These are phyloP conservation scores for Strigamia transsilvanica DNA, from an alignment of 2,888 invertebrate species.

Conservation along the genomic window DNA sequence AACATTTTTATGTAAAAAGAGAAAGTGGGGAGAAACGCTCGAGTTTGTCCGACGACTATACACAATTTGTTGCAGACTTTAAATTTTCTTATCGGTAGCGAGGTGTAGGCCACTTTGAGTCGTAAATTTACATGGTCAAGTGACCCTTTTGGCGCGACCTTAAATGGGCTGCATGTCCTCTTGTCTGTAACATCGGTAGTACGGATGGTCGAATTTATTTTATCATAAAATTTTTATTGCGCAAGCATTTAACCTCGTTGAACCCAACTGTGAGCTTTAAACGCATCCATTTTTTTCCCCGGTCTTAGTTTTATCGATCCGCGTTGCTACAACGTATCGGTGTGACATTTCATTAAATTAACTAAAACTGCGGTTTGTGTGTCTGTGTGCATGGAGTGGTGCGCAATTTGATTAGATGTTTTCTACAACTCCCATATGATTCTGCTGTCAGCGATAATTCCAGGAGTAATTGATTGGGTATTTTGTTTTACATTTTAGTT, in stretches of 20 bases:
- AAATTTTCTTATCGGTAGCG: constrained; percentile 25
- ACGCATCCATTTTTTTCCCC: constrained; percentile 19
- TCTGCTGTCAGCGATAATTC: constrained; percentile 2
- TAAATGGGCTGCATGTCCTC: constrained; percentile 27
- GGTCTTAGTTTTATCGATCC: constrained; percentile 23
- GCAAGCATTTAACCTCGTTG: constrained; percentile 1
- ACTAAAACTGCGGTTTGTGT: constrained; percentile 18
- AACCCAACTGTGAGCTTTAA: constrained; percentile 16
- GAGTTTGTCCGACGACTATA: background rate
- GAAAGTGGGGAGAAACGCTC: background rate
- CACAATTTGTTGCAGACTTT: constrained; percentile 26
- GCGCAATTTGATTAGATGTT: constrained; percentile 18
- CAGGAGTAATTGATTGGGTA: background rate
- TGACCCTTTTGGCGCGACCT: constrained; percentile 26
- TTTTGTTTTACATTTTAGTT: background rate
- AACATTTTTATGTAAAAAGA: background rate
- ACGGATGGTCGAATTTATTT: constrained; percentile 30
- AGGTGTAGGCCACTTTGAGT: background rate
- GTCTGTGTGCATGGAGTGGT: background rate
- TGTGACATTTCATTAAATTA: constrained; percentile 30
- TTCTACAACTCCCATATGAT: constrained; percentile 9
- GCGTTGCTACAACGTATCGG: constrained; percentile 24
- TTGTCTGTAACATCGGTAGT: constrained; percentile 20
- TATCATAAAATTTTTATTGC: constrained; percentile 30
- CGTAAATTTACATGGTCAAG: constrained; percentile 30